phyloP scores from a whole-genome alignment of 92 coral and sea anemone species.

The Zoanthus gigantus region DNA sequence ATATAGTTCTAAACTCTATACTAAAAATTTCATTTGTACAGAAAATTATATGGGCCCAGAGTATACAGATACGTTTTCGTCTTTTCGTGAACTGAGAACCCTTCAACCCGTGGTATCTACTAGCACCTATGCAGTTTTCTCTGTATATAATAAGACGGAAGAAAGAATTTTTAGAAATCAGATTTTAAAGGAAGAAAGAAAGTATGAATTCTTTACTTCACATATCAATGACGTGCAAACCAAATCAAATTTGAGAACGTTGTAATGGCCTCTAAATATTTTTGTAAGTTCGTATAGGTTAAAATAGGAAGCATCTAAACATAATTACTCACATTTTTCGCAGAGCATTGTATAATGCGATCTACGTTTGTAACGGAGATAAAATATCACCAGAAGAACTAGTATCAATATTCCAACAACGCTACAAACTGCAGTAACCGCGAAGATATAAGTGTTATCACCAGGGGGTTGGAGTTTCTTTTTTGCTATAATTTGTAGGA shows the following conservation, averaged over 20 bases:
- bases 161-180: background rate
- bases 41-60: too few species aligned
- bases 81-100: too few species aligned
- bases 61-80: too few species aligned
- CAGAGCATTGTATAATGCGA: background rate
- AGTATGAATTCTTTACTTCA: background rate
- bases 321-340: slow-evolving; percentile 21
- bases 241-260: too few species aligned
- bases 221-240: background rate
- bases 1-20: too few species aligned
- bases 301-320: background rate
- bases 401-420: background rate
- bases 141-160: background rate
- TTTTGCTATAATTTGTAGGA: background rate
- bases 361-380: background rate
- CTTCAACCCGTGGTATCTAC: background rate
- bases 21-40: too few species aligned
- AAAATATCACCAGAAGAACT: background rate
- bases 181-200: background rate
- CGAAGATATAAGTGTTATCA: background rate
- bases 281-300: background rate
- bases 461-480: background rate
- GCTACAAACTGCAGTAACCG: background rate
- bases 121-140: background rate
- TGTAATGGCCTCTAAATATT: background rate